phyloP scores from a whole-genome alignment of 2,797 vertebrate genomes.

The Acrossocheilus wenchowensis region DNA sequence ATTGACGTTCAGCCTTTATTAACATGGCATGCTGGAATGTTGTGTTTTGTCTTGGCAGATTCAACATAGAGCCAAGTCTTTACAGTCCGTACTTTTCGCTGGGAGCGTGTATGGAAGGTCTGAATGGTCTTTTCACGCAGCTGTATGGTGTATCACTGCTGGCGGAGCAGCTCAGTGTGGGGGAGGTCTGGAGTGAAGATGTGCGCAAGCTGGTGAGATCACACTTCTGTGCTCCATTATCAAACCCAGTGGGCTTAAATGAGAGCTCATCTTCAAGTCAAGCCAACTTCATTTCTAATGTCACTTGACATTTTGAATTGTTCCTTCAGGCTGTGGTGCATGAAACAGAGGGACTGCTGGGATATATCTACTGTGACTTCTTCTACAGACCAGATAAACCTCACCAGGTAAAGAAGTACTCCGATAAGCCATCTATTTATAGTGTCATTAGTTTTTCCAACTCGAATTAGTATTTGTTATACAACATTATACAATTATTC shows the following conservation, averaged over 20 bases:
- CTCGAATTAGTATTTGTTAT: neutral
- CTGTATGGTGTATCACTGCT: conserved; percentile 91
- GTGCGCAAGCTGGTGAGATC: conserved; percentile 89
- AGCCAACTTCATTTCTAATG: neutral
- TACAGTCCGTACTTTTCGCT: conserved; percentile 95
- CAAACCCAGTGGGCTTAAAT: neutral
- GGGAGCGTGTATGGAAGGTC: conserved; percentile 95
- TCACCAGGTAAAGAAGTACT: conserved; percentile 84
- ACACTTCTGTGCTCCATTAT: conserved; percentile 27
- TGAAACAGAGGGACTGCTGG: conserved; percentile 91
- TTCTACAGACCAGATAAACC: conserved; percentile 91
- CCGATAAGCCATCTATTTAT: neutral
- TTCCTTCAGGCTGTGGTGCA: conserved; percentile 89
- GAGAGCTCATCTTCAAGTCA: neutral
- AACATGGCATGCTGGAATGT: neutral
- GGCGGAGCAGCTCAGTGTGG: conserved; percentile 85
- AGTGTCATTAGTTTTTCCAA: neutral
- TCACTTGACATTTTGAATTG: conserved; percentile 45
- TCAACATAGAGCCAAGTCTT: conserved; percentile 93
- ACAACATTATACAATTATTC: neutral
- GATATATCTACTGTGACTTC: conserved; percentile 98
- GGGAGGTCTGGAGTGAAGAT: conserved; percentile 95
- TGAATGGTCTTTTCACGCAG: conserved; percentile 88
- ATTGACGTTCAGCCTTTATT: neutral
- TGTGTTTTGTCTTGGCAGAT: conserved; percentile 75